Percentiles rank a stretch among this genome's conserved stretches.
These are phyloP conservation scores for Aelia acuminata DNA, from an alignment of 2,888 invertebrate genomes.

Conservation along the genomic window DNA sequence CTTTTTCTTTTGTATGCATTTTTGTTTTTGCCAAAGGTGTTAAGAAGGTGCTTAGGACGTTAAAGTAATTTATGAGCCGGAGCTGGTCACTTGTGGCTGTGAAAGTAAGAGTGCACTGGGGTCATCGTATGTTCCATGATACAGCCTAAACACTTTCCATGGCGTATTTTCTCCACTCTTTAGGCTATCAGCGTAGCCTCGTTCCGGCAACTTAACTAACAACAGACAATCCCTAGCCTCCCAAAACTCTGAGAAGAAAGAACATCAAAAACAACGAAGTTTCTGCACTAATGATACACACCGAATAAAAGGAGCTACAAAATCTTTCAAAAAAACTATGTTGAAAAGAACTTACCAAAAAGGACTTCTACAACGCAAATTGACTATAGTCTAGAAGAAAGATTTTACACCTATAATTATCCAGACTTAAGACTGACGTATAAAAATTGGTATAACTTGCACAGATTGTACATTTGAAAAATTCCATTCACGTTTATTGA, in stretches of 20 bases:
- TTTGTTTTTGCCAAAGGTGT: constrained; percentile 9
- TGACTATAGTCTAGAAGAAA: not conserved
- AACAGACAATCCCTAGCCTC: not conserved
- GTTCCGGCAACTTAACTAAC: not conserved
- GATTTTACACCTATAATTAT: not conserved
- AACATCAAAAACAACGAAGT: not conserved
- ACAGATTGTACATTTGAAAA: not conserved
- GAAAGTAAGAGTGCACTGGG: constrained; percentile 23
- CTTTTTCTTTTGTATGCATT: constrained; percentile 29
- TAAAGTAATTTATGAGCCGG: not conserved
- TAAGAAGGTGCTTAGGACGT: not conserved
- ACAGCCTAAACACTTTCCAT: constrained; percentile 19
- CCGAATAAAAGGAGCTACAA: not conserved
- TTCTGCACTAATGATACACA: not conserved
- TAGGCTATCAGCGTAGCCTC: not conserved
- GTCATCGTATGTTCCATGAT: constrained; percentile 32
- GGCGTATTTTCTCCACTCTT: constrained; percentile 18
- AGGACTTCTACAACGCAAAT: not conserved
- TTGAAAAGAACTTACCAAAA: not conserved
- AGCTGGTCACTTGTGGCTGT: constrained; percentile 5
- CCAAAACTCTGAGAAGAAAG: not conserved
- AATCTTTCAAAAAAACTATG: not conserved
- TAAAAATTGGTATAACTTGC: not conserved
- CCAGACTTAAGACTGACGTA: not conserved
- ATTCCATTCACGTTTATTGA: not conserved